Conservation (phyloP, 2,888 invertebrate genomes). For the Flexamia atlantica region DNA sequence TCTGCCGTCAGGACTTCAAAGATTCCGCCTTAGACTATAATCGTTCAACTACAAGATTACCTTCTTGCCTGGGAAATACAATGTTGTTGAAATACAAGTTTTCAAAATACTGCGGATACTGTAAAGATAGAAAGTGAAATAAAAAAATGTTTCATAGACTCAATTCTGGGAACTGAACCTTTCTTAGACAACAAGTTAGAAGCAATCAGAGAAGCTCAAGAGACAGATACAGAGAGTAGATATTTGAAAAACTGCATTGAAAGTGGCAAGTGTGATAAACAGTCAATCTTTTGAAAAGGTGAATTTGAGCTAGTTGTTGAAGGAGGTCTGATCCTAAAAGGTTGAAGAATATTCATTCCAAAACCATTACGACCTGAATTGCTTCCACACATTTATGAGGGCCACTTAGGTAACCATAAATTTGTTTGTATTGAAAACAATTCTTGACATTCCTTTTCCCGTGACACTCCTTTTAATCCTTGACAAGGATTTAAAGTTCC, state of each 20-base stretch:
- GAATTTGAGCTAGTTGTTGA: neutral
- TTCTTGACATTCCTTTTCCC: too few relatives aligned
- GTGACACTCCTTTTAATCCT: too few relatives aligned
- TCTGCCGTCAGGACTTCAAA: conserved; percentile 72
- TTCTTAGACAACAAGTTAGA: neutral
- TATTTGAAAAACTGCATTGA: too few relatives aligned
- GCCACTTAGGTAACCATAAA: too few relatives aligned
- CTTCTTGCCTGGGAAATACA: neutral
- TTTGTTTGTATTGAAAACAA: neutral
- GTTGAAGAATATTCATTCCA: too few relatives aligned
- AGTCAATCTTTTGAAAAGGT: neutral
- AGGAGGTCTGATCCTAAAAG: too few relatives aligned
- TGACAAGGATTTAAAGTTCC: too few relatives aligned
- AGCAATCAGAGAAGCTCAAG: neutral
- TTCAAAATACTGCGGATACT: neutral
- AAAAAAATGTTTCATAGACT: too few relatives aligned
- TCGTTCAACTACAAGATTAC: conserved; percentile 65
- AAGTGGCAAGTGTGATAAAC: neutral
- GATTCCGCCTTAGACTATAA: conserved; percentile 72
- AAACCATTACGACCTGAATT: too few relatives aligned
- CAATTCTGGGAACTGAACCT: too few relatives aligned
- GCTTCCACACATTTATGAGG: too few relatives aligned
- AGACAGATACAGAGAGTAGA: neutral
- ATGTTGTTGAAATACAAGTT: neutral
- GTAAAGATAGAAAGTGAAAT: too few relatives aligned